phyloP scores from a whole-genome alignment of 1,140 invertebrate genomes.

The Zaprionus inermis region DNA sequence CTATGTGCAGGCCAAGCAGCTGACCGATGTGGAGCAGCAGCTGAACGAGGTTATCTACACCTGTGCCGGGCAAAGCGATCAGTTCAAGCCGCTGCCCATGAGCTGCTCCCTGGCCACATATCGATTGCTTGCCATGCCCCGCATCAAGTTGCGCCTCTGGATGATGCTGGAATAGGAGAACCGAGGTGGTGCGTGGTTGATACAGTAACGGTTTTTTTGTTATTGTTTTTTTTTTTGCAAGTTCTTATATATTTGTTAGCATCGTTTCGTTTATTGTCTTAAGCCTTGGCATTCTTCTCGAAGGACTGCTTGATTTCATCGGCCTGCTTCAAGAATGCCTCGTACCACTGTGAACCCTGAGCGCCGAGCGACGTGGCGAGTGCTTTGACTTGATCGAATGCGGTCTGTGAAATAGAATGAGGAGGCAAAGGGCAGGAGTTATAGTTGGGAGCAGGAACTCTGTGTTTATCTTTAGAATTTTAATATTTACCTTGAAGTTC shows the following conservation, averaged over 20 bases:
- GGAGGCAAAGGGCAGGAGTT: too few species aligned
- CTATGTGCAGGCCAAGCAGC: constrained; percentile 18
- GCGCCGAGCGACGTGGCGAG: too few species aligned
- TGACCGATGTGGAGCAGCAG: constrained; percentile 18
- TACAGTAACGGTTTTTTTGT: constrained; percentile 22
- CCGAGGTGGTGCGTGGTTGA: too few species aligned
- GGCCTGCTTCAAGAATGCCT: too few species aligned
- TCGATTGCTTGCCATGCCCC: constrained; percentile 32
- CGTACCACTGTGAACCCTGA: too few species aligned
- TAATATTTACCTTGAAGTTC: not conserved
- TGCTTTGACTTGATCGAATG: too few species aligned
- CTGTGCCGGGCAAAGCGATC: not conserved
- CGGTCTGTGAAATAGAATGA: too few species aligned
- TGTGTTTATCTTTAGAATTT: too few species aligned
- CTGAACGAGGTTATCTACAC: not conserved
- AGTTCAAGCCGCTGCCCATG: constrained; percentile 6
- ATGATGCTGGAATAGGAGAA: constrained; percentile 31
- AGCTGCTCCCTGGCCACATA: constrained; percentile 4
- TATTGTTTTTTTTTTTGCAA: constrained; percentile 19
- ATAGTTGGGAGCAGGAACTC: too few species aligned
- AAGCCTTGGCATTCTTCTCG: not conserved
- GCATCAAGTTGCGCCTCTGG: constrained; percentile 34
- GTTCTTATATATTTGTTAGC: constrained; percentile 36
- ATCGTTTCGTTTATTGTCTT: not conserved
- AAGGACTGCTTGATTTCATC: too few species aligned